A percentile compares a stretch with the other conserved stretches of the same genome.
Conservation (phyloP, 2,888 invertebrate species). For the Polymixis lichenea region DNA sequence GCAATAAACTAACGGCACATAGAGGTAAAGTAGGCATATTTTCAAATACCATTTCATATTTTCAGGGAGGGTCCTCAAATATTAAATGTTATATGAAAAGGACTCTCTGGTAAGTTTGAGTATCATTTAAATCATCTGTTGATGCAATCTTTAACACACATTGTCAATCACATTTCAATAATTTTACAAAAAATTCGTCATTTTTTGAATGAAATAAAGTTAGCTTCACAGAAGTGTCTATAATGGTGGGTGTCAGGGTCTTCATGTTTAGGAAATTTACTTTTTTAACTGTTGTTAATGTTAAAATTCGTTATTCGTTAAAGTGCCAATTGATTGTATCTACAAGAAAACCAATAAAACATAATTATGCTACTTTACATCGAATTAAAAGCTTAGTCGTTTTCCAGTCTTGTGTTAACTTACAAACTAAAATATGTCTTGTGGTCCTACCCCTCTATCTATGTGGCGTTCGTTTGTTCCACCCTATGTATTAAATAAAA, state of each 20-base stretch:
- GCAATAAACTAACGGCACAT: constrained; percentile 43
- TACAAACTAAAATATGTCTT: not conserved
- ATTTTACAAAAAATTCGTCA: not conserved
- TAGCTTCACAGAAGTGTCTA: constrained; percentile 10
- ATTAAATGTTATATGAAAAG: not conserved
- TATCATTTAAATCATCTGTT: not conserved
- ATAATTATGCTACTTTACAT: not conserved
- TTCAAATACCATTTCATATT: not conserved
- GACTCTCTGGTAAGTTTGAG: not conserved
- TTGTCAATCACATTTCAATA: not conserved
- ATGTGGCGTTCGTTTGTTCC: constrained; percentile 32
- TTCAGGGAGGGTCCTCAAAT: not conserved
- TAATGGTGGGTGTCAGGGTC: constrained; percentile 35
- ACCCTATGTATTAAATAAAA: not conserved
- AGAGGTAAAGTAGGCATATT: not conserved
- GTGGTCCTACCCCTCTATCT: not conserved
- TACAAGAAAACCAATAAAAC: not conserved
- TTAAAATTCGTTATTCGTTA: not conserved
- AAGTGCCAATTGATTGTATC: not conserved
- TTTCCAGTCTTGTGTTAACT: not conserved
- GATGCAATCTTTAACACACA: not conserved
- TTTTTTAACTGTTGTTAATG: not conserved
- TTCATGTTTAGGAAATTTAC: constrained; percentile 7
- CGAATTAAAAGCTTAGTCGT: not conserved
- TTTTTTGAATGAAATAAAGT: not conserved